Evolutionary conservation across 2,113 vertebrate genomes (phyloP).

Genomic region (Nesogale talazaci): DNA sequence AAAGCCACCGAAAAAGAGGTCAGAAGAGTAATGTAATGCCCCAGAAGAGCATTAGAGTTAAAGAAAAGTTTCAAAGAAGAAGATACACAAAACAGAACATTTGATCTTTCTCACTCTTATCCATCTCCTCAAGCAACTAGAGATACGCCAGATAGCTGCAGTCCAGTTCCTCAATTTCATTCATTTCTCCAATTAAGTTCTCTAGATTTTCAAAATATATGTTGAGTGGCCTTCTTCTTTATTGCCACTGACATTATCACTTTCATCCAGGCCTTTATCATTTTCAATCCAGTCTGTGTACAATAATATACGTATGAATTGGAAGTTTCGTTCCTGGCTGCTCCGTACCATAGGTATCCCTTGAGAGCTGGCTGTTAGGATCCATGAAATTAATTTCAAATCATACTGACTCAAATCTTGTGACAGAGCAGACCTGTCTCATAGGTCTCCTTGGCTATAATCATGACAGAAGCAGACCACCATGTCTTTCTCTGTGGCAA

Average conservation of each 20-base stretch:
- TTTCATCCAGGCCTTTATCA: neutral
- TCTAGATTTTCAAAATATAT: slow-evolving; percentile 3
- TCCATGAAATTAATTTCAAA: neutral
- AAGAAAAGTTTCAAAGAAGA: neutral
- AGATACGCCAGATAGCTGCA: neutral
- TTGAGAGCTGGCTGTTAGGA: neutral
- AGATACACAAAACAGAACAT: neutral
- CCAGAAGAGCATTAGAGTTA: neutral
- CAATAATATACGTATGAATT: neutral
- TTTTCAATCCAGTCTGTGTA: neutral
- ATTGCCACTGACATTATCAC: neutral
- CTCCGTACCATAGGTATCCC: neutral
- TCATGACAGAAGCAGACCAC: neutral
- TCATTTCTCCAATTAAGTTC: neutral
- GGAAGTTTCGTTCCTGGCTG: neutral
- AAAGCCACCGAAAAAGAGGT: neutral
- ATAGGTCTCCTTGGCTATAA: neutral
- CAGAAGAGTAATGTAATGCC: neutral
- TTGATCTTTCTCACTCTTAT: neutral
- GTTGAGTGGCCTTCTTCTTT: neutral
- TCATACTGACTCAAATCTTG: neutral
- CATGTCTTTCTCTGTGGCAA: neutral
- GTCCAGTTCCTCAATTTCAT: neutral
- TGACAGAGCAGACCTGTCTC: neutral
- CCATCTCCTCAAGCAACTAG: neutral